Percentiles rank a stretch among this genome's conserved stretches.
Evolutionary conservation across 2,888 invertebrate species (phyloP).

Genomic region (Tuberolachnus salignus): DNA sequence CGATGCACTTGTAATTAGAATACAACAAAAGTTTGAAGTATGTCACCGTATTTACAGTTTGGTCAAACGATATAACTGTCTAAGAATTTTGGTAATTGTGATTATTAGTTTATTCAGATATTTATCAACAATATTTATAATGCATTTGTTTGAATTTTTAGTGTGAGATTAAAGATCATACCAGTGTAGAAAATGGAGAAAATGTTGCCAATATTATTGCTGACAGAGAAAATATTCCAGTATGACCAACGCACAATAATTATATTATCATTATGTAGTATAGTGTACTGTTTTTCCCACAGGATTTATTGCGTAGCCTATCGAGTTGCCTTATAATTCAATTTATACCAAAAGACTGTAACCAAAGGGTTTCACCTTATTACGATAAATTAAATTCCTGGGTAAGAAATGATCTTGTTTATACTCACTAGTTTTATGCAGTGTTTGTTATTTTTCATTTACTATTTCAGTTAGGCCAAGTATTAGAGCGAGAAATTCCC

Average conservation of each 20-base stretch:
- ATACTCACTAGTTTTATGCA: neutral
- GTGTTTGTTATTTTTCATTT: slow-evolving; percentile 31
- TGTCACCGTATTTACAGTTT: slow-evolving; percentile 70
- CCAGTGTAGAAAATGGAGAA: slow-evolving; percentile 65
- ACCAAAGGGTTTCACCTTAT: slow-evolving; percentile 68
- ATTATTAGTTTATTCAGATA: slow-evolving; percentile 6
- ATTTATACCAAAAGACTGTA: slow-evolving; percentile 70
- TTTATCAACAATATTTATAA: slow-evolving; percentile 12
- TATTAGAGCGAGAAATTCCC: slow-evolving; percentile 82
- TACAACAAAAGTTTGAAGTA: slow-evolving; percentile 77
- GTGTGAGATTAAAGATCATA: slow-evolving; percentile 82
- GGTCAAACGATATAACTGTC: slow-evolving; percentile 71
- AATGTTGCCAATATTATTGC: slow-evolving; percentile 42
- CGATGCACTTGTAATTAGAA: slow-evolving; percentile 73
- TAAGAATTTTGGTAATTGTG: slow-evolving; percentile 73
- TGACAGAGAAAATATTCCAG: slow-evolving; percentile 61
- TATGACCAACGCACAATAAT: slow-evolving; percentile 69
- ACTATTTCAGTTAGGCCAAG: slow-evolving; percentile 80
- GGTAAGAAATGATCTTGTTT: slow-evolving; percentile 60
- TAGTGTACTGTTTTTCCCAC: slow-evolving; percentile 55
- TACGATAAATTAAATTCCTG: slow-evolving; percentile 88
- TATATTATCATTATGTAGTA: slow-evolving; percentile 65
- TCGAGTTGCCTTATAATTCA: slow-evolving; percentile 88
- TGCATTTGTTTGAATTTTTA: slow-evolving; percentile 63
- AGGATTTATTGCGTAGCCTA: slow-evolving; percentile 69